Evolutionary conservation across 2,113 vertebrate genomes (phyloP).

Genomic region (Lophotis ruficrista): DNA sequence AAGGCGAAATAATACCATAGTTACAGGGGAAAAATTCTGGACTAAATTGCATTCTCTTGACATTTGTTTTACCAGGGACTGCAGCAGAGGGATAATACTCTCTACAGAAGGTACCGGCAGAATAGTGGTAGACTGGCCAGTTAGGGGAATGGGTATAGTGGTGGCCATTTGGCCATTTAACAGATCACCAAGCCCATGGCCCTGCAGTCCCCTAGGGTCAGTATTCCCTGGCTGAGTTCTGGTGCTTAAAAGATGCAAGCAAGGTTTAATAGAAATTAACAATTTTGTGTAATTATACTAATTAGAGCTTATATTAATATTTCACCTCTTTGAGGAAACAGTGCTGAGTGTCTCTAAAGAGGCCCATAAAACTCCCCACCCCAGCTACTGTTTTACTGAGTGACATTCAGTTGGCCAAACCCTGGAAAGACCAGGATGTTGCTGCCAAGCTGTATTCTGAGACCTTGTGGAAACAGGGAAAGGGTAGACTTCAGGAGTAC

Average conservation of each 20-base stretch:
- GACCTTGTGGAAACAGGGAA: background rate
- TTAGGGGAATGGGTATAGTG: background rate
- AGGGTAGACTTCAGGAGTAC: background rate
- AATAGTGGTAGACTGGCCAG: background rate
- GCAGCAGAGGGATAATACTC: background rate
- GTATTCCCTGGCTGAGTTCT: background rate
- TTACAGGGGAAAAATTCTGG: background rate
- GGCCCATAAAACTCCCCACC: background rate
- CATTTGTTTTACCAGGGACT: background rate
- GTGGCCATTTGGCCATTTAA: background rate
- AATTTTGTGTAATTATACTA: background rate
- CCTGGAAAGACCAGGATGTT: background rate
- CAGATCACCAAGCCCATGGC: background rate
- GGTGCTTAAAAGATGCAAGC: background rate
- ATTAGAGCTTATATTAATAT: background rate
- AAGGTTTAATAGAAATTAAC: background rate
- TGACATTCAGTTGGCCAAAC: background rate
- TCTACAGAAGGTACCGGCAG: background rate
- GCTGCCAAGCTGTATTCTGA: accelerated
- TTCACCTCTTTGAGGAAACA: background rate
- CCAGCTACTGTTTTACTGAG: background rate
- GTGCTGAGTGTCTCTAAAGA: background rate
- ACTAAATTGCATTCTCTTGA: background rate
- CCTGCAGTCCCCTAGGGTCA: background rate
- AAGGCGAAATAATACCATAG: background rate